Evolutionary conservation across 2,888 invertebrate genomes (phyloP).

Genomic region (Syrphus vitripennis): DNA sequence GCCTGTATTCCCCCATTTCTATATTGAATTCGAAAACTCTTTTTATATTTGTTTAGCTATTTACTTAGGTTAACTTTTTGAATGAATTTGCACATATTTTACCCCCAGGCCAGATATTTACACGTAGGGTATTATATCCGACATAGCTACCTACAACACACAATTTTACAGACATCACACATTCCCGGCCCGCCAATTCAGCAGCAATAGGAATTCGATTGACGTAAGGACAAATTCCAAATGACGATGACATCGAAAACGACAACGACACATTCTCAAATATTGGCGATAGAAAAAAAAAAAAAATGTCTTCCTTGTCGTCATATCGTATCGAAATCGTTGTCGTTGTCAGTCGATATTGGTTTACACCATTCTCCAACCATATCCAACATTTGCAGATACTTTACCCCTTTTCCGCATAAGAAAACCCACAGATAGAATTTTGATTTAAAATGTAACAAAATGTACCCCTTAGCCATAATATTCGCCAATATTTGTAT

Average conservation of each 20-base stretch:
- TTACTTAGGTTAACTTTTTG: slow-evolving; percentile 17
- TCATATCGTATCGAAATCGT: background rate
- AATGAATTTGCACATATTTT: slow-evolving; percentile 37
- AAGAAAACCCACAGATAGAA: background rate
- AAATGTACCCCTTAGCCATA: background rate
- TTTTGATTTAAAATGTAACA: slow-evolving; percentile 16
- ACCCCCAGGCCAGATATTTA: slow-evolving; percentile 14
- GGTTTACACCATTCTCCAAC: background rate
- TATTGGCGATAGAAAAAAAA: background rate
- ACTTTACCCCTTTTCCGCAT: background rate
- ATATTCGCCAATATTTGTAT: too few relatives aligned
- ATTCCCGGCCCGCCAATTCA: slow-evolving; percentile 2
- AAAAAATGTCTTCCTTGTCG: background rate
- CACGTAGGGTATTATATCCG: background rate
- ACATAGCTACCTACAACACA: background rate
- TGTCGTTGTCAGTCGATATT: background rate
- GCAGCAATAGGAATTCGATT: slow-evolving; percentile 27
- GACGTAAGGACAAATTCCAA: slow-evolving; percentile 24
- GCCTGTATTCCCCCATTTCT: too few relatives aligned
- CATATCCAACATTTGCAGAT: background rate
- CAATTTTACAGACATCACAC: background rate
- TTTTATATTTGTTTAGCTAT: background rate
- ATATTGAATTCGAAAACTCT: too few relatives aligned
- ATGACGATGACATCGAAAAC: background rate
- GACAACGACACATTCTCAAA: background rate